Percentiles rank a stretch among this genome's conserved stretches.
Conservation (phyloP, 2,888 invertebrate species). For the Anorthoa munda region DNA sequence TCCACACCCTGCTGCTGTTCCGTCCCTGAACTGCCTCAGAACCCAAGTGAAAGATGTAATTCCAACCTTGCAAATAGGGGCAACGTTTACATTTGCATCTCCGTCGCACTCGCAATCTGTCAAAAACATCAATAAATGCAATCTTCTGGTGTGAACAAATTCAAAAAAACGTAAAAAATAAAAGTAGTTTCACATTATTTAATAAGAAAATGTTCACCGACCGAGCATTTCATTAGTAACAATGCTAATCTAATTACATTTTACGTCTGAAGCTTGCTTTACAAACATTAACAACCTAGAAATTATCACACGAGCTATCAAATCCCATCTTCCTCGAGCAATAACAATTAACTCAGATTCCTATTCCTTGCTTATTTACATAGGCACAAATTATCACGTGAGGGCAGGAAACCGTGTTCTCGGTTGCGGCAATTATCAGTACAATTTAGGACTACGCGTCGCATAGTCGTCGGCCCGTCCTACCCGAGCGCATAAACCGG, state of each 20-base stretch:
- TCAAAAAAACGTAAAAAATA: too few species aligned
- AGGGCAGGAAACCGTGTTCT: conserved; percentile 56
- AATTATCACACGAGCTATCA: neutral
- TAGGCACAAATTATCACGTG: conserved; percentile 54
- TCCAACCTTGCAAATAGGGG: too few species aligned
- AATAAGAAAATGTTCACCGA: too few species aligned
- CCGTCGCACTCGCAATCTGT: too few species aligned
- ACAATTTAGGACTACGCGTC: conserved; percentile 66
- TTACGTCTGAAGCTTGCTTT: neutral
- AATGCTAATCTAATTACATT: neutral
- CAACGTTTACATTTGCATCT: too few species aligned
- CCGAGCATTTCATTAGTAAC: neutral
- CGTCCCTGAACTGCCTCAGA: too few species aligned
- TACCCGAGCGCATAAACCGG: conserved; percentile 50
- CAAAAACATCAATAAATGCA: too few species aligned
- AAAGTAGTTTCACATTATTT: too few species aligned
- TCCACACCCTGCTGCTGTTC: too few species aligned
- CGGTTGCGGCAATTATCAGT: conserved; percentile 66
- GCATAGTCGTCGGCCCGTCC: conserved; percentile 33
- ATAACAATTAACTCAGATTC: conserved; percentile 46
- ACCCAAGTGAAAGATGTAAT: too few species aligned
- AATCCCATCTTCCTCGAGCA: neutral
- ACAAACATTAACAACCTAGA: neutral
- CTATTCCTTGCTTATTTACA: conserved; percentile 42
- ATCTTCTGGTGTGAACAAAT: too few species aligned